Evolutionary conservation across 1,140 invertebrate species (phyloP), one percentile per base, ranked within the genome.

Genomic region (Coenobita brevimanus): DNA sequence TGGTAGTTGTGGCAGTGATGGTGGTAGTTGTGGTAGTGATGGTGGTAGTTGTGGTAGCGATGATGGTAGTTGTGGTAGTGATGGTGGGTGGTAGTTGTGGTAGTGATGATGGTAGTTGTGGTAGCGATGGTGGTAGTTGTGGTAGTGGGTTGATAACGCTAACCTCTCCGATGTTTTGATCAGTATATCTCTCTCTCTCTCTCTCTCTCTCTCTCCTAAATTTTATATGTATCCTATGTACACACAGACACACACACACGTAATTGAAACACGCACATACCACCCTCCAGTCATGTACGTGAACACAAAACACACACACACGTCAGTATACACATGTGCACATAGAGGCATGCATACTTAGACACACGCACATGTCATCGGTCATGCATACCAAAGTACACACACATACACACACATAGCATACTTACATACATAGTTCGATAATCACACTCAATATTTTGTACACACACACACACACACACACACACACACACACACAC

Each of bases 371-470:
- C 62, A 1, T 62, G 4, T 81, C n/a, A n/a, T n/a, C n/a, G n/a
- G n/a, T 24, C 8, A 57, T 81, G 27, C 60, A 62, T 82, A 62
- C 60, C 0, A 38, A 82, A 41, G 64, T 82, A 82, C 38, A 82
- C 41, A 82, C 36, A 82, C 64, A 82, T 67, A 82, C 64, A 82
- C n/a, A 82, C 64, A 82, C 24, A 82, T 82, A 82, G 6, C 46
- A 17, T 50, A 50, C 46, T 8, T 50, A 50, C 46, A 50, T 50
- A 50, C 46, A 6, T 17, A 17, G 46, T 50, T 8, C 46, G 17
- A 17, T 50, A 50, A 6, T 8, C 17, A 50, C 46, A 50, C 17
- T 8, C 46, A 50, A 38, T 41, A 41, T 64, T 67, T 64, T 64
- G 64, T 67, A 82, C 60, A 82, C 41, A 82, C 60, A 82, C 41